Evolutionary conservation across 2,888 invertebrate genomes (phyloP).

Genomic region (Molorchus minor): DNA sequence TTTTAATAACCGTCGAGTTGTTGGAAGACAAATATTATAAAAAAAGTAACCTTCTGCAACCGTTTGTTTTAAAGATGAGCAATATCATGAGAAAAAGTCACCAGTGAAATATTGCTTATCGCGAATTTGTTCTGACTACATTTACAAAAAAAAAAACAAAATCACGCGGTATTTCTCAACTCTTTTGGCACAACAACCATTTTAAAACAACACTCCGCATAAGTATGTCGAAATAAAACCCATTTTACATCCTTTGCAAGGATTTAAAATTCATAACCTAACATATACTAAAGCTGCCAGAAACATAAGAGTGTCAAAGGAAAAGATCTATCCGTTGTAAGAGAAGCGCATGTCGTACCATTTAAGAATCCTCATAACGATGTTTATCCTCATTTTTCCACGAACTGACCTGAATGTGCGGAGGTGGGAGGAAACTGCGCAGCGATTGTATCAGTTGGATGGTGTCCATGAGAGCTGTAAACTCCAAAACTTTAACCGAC

Average conservation of each 20-base stretch:
- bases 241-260: conserved; percentile 52
- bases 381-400: conserved; percentile 88
- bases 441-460: conserved; percentile 87
- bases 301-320: neutral
- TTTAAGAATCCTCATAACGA: conserved; percentile 61
- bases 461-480: conserved; percentile 82
- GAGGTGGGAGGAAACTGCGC: conserved; percentile 84
- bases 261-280: conserved; percentile 36
- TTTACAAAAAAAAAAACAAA: too few species aligned
- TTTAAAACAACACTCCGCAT: too few species aligned
- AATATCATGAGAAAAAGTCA: too few species aligned
- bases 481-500: neutral
- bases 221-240: too few species aligned
- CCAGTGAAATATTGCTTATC: too few species aligned
- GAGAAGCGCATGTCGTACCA: neutral
- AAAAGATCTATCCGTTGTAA: neutral
- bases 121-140: too few species aligned
- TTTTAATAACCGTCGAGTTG: too few species aligned
- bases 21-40: too few species aligned
- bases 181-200: too few species aligned
- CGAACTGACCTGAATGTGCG: conserved; percentile 87
- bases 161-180: too few species aligned
- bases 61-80: too few species aligned
- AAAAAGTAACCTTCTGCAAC: too few species aligned
- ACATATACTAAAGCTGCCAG: conserved; percentile 29